These are phyloP conservation scores for Aspiorhynchus laticeps DNA, from an alignment of 2,113 vertebrate genomes.

Conservation along the genomic window DNA sequence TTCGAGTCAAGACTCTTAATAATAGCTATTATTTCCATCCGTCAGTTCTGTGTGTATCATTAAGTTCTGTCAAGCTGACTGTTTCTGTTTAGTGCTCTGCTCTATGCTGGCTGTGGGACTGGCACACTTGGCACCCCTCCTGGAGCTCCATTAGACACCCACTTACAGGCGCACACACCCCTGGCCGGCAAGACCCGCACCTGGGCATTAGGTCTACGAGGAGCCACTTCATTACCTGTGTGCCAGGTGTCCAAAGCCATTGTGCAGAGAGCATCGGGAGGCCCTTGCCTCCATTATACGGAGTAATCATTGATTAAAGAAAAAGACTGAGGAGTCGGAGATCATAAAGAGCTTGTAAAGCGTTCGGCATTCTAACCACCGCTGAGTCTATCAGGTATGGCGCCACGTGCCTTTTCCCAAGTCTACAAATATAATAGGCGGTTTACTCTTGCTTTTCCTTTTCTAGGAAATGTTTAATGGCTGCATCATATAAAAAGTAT, in stretches of 20 bases:
- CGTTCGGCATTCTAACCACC: conserved; percentile 43
- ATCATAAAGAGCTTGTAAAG: conserved; percentile 59
- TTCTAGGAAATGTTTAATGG: conserved; percentile 60
- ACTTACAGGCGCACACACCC: conserved; percentile 48
- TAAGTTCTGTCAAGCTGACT: conserved; percentile 22
- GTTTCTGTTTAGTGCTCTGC: conserved; percentile 38
- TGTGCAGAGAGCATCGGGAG: conserved; percentile 12
- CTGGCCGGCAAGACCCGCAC: conserved; percentile 31
- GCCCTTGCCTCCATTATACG: conserved; percentile 33
- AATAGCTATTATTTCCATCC: conserved; percentile 35
- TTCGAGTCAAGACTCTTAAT: conserved; percentile 13
- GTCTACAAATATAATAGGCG: conserved; percentile 65
- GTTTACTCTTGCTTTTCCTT: conserved; percentile 65
- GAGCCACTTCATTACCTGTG: conserved; percentile 53
- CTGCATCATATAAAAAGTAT: conserved; percentile 75
- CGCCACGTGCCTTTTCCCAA: conserved; percentile 68
- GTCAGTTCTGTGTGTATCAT: conserved; percentile 15
- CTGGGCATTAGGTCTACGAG: conserved; percentile 43
- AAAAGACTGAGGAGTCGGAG: conserved; percentile 47
- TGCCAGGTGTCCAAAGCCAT: conserved; percentile 35
- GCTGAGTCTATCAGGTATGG: conserved; percentile 60
- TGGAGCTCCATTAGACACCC: conserved; percentile 51
- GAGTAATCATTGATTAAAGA: conserved; percentile 55
- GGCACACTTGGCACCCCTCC: conserved; percentile 53
- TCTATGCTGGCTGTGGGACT: conserved; percentile 31